Conservation (phyloP, 1,140 invertebrate species). For the Drosophila parvula region DNA sequence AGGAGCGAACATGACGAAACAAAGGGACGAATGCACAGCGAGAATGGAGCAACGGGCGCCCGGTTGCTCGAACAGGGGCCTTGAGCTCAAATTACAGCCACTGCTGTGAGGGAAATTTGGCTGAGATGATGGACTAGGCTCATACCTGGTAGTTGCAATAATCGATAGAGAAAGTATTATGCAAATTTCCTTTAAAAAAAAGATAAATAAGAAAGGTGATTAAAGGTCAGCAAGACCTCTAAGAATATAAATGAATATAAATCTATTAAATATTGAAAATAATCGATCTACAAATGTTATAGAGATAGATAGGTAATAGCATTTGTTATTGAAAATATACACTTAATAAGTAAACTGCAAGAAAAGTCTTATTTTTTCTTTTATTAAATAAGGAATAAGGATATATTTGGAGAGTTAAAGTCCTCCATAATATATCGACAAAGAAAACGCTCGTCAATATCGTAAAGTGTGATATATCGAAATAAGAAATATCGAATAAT, state of each 20-base stretch:
- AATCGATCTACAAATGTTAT: not conserved
- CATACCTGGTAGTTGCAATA: not conserved
- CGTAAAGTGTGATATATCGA: no score
- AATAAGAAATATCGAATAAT: no score
- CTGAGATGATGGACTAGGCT: not conserved
- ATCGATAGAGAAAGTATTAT: no score
- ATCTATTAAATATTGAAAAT: no score
- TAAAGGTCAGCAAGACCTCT: no score
- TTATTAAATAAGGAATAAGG: no score
- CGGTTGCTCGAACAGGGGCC: constrained; percentile 58
- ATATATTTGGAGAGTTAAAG: no score
- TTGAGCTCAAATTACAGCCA: constrained; percentile 73
- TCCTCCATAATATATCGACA: no score
- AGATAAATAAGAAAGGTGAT: not conserved
- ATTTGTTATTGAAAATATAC: not conserved
- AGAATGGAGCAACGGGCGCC: constrained; percentile 64
- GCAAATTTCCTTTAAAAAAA: not conserved
- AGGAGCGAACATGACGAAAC: constrained; percentile 76
- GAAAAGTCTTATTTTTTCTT: no score
- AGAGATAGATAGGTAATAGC: no score
- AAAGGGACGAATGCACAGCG: constrained; percentile 72
- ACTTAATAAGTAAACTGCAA: no score
- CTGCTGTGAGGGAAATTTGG: not conserved
- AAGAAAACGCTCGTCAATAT: no score
- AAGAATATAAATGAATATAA: not conserved